These are phyloP conservation scores for Campoletis raptor DNA, from an alignment of 2,888 invertebrate species.

Conservation along the genomic window DNA sequence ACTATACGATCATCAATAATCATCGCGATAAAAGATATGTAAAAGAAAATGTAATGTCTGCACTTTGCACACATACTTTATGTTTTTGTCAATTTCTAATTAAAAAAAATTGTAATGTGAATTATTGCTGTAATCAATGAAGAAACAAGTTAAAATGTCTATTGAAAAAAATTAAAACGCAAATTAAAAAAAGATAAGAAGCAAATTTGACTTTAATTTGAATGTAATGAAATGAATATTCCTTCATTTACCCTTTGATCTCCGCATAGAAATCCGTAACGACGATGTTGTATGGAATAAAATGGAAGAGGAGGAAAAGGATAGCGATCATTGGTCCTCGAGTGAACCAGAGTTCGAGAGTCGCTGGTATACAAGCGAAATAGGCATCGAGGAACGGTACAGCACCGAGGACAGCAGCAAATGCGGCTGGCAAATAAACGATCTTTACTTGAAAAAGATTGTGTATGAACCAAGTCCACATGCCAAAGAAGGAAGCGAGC, in stretches of 20 bases:
- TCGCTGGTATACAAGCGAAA: constrained; percentile 97
- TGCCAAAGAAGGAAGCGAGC: constrained; percentile 98
- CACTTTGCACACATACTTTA: no score
- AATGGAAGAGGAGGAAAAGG: constrained; percentile 92
- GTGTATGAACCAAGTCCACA: constrained; percentile 99
- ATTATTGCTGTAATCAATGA: no score
- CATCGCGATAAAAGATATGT: background rate
- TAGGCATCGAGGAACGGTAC: constrained; percentile 98
- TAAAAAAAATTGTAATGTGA: no score
- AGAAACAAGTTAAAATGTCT: no score
- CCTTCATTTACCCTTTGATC: constrained; percentile 96
- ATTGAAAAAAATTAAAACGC: no score
- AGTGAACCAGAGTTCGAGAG: constrained; percentile 97
- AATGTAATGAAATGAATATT: constrained; percentile 16
- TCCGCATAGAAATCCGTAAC: constrained; percentile 98
- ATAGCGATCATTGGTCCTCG: constrained; percentile 94
- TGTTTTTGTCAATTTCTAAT: no score
- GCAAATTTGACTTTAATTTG: no score
- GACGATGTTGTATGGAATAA: constrained; percentile 96
- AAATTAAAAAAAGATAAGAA: no score
- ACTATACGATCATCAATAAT: background rate
- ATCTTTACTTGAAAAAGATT: constrained; percentile 97
- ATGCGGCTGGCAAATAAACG: constrained; percentile 97
- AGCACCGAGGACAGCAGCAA: constrained; percentile 97
- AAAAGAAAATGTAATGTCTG: no score